A percentile compares a stretch with the other conserved stretches of the same genome.
Conservation (phyloP, 1,140 invertebrate genomes). For the Pogonus chalceus region DNA sequence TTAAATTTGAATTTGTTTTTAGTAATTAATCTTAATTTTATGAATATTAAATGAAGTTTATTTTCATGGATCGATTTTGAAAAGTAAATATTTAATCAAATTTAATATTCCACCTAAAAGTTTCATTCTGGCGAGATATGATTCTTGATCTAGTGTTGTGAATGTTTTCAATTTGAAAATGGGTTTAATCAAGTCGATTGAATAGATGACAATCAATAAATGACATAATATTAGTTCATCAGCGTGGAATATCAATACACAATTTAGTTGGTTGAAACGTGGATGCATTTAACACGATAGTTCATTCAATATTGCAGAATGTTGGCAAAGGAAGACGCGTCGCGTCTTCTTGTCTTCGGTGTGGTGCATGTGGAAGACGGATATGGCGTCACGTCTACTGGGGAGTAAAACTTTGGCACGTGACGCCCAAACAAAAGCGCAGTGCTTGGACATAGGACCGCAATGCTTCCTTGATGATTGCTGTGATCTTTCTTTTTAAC, state of each 20-base stretch:
- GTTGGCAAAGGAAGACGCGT: neutral
- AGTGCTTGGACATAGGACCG: too few species aligned
- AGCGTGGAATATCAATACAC: neutral
- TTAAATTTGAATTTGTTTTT: too few species aligned
- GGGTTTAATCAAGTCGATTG: too few species aligned
- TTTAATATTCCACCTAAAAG: too few species aligned
- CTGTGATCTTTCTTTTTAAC: neutral
- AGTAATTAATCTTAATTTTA: too few species aligned
- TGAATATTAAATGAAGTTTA: too few species aligned
- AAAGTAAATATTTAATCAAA: too few species aligned
- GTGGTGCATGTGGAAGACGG: neutral
- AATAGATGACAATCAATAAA: neutral
- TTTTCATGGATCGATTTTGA: too few species aligned
- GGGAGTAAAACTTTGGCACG: neutral
- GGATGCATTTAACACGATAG: too few species aligned
- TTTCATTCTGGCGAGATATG: too few species aligned
- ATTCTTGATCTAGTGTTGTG: neutral
- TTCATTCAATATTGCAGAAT: neutral
- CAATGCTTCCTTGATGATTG: too few species aligned
- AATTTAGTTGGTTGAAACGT: too few species aligned
- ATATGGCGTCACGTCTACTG: constrained; percentile 1
- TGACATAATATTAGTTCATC: neutral
- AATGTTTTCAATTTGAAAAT: neutral
- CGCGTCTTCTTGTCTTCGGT: neutral
- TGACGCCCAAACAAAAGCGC: neutral